Evolutionary conservation across 1,140 invertebrate species (phyloP).

Genomic region (Metopolophium dirhodum): DNA sequence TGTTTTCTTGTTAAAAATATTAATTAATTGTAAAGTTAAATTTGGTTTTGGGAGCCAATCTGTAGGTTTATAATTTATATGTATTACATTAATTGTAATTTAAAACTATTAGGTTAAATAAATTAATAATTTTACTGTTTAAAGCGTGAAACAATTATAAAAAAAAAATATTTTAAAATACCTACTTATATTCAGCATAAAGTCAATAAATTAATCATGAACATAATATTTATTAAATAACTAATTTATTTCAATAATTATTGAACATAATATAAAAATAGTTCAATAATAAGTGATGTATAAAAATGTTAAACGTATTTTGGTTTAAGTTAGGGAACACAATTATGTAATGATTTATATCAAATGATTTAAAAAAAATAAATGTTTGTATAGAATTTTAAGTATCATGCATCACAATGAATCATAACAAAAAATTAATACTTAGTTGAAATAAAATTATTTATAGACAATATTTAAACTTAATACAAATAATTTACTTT

Average conservation of each 20-base stretch:
- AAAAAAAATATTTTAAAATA: not conserved
- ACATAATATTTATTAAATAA: not conserved
- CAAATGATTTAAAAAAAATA: not conserved
- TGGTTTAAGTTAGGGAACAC: not conserved
- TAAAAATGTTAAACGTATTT: conserved; percentile 1
- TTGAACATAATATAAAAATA: not conserved
- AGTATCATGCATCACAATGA: not conserved
- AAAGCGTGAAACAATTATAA: not conserved
- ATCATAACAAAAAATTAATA: not conserved
- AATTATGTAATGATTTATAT: not conserved
- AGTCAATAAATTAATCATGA: not conserved
- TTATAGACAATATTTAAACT: conserved; percentile 13
- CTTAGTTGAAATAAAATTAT: not conserved
- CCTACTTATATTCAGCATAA: not conserved
- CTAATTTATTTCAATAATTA: not conserved
- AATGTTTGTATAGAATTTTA: not conserved
- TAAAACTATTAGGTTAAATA: not conserved
- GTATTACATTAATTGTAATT: not conserved
- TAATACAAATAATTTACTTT: not conserved
- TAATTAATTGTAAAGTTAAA: not conserved
- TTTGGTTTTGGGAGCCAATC: not conserved
- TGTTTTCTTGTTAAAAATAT: not conserved
- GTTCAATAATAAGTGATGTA: not conserved
- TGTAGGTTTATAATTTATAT: not conserved
- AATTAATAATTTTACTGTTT: not conserved